phyloP scores from a whole-genome alignment of 1,140 invertebrate genomes.

The Zophobas atratus region DNA sequence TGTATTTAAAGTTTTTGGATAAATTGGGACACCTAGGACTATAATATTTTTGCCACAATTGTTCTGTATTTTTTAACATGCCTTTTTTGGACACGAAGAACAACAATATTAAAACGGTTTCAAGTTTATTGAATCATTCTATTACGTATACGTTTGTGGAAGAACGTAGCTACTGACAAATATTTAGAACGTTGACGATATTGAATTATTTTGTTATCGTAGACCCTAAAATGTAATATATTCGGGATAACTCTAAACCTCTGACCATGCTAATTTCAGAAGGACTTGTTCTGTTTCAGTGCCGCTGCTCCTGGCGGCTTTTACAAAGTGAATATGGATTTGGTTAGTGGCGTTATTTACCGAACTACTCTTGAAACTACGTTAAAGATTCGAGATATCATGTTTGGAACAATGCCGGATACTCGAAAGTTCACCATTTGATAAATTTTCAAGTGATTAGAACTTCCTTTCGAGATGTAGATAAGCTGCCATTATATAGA shows the following conservation, averaged over 20 bases:
- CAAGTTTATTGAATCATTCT: no score
- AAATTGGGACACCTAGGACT: no score
- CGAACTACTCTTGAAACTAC: conserved; percentile 43
- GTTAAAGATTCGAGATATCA: conserved; percentile 51
- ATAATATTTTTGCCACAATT: no score
- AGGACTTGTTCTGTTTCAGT: not conserved
- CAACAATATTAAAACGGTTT: no score
- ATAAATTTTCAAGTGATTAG: conserved; percentile 54
- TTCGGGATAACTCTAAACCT: no score
- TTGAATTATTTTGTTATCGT: no score
- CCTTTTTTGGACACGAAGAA: no score
- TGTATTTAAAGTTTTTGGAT: no score
- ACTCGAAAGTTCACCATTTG: conserved; percentile 54
- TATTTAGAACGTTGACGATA: no score
- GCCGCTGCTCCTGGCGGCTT: not conserved
- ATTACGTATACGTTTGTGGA: not conserved
- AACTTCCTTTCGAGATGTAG: conserved; percentile 57
- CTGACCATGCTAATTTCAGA: not conserved
- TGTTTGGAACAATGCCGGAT: conserved; percentile 51
- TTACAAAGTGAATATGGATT: conserved; percentile 20
- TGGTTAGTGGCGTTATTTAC: conserved; percentile 41
- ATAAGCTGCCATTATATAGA: conserved; percentile 49
- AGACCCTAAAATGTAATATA: no score
- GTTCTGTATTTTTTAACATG: no score
- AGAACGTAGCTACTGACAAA: no score